Percentiles rank a stretch among this genome's conserved stretches.
These are phyloP conservation scores for Serranus cabrilla DNA, from an alignment of 2,797 vertebrate genomes.

Conservation along the genomic window DNA sequence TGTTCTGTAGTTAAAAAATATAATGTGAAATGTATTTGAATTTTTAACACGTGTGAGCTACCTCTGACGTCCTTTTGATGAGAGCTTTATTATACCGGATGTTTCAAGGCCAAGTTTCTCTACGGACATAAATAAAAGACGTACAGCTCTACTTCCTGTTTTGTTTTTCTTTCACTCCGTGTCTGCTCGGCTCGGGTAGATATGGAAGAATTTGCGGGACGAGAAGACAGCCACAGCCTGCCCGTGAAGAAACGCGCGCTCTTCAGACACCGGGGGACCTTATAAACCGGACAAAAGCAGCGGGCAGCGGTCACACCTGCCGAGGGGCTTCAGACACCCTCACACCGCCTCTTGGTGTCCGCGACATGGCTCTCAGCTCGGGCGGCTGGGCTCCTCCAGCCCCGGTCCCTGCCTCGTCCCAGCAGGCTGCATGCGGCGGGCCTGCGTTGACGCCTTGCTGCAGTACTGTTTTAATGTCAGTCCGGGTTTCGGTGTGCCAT, in stretches of 20 bases:
- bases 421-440: constrained; percentile 67
- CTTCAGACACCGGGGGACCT: constrained; percentile 41
- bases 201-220: constrained; percentile 62
- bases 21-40: too few relatives aligned
- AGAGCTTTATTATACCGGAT: neutral
- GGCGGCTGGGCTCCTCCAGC: constrained; percentile 79
- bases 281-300: constrained; percentile 39
- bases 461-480: constrained; percentile 89
- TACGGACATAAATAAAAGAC: constrained; percentile 74
- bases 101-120: constrained; percentile 45
- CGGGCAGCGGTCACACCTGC: constrained; percentile 36
- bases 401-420: constrained; percentile 72
- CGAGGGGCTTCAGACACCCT: constrained; percentile 38
- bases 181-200: constrained; percentile 55
- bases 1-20: too few relatives aligned
- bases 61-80: neutral
- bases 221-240: constrained; percentile 35
- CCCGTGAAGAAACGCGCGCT: constrained; percentile 50
- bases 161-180: constrained; percentile 72
- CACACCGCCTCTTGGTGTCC: constrained; percentile 35
- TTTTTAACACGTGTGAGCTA: too few relatives aligned
- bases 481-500: constrained; percentile 88
- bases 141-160: constrained; percentile 80
- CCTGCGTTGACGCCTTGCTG: constrained; percentile 68
- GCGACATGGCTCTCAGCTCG: constrained; percentile 81